Base-by-base conservation (phyloP, 2,888 invertebrate species). In the Megaustenia siamemsis region DNA sequence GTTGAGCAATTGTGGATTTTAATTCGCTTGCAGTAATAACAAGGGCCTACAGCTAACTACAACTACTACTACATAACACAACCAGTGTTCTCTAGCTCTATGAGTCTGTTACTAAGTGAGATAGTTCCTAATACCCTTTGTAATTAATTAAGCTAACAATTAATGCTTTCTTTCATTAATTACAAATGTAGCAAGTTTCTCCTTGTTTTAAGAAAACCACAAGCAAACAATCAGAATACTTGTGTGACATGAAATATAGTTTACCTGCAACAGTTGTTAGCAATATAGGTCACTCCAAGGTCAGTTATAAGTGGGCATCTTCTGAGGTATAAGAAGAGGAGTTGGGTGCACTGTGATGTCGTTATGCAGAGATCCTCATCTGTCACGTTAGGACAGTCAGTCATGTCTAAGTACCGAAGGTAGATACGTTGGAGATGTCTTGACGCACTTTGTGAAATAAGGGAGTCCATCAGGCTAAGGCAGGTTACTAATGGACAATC, bases 271-370 rank as follows among this genome's bases (percentile, higher is more conserved):
- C 98, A 98, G 94, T 97, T 98, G 87, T 97, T 97, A 40, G 98
- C 97, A 88, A 98, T 96, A 94, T 97, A 97, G 93, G 98, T 96
- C n/a, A 98, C 95, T 86, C 98, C 98, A 88, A 97, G 96, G 95
- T 98, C 98, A 92, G 97, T 97, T 92, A 98, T 96, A 95, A 97
- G 96, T 92, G 96, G 95, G 95, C 98, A 98, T 92, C 98, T 95
- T 89, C 98, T 95, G 86, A 98, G 95, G 94, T 98, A 98, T 77
- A 98, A 95, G 94, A 97, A 97, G 89, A 96, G 96, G 87, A 98
- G 95, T 90, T 97, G 97, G 0, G 97, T 97, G 94, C 97, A 98
- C 90, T 97, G 97, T 88, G 97, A 96, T 18, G 98, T 96, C 79
- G 98, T 96, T 71, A 97, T 96, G 90, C 97, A 96, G 24, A 98